phyloP scores from a whole-genome alignment of 2,113 vertebrate species.

The Amazona vittata region DNA sequence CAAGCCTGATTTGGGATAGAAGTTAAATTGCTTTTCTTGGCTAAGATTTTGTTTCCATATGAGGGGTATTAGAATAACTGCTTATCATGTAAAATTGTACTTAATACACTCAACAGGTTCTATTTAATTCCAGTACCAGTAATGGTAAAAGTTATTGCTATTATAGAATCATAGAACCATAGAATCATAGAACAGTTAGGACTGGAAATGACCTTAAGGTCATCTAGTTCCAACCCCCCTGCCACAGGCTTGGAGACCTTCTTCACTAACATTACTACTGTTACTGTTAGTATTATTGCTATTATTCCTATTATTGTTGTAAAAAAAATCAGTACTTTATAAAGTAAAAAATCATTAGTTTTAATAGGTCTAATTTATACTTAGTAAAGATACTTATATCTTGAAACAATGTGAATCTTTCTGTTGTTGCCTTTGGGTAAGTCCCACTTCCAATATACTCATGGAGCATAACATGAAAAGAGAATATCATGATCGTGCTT shows the following conservation, averaged over 20 bases:
- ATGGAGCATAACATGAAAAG: conserved; percentile 12
- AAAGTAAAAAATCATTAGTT: not conserved
- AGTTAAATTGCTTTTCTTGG: conserved; percentile 55
- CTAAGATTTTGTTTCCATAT: conserved; percentile 51
- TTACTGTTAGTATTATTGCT: not conserved
- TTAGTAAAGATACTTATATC: not conserved
- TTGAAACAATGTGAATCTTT: not conserved
- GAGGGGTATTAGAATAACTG: conserved; percentile 48
- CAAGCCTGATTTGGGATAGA: not conserved
- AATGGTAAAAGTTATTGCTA: not conserved
- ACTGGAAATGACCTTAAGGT: no score
- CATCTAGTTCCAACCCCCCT: no score
- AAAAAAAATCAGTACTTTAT: not conserved
- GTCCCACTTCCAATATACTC: not conserved
- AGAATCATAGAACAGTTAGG: no score
- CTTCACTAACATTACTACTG: not conserved
- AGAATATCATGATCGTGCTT: not conserved
- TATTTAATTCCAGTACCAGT: conserved; percentile 41
- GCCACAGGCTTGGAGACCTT: no score
- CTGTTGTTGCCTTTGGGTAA: not conserved
- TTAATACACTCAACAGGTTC: conserved; percentile 42
- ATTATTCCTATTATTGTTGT: not conserved
- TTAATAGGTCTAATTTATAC: not conserved
- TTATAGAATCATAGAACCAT: no score
- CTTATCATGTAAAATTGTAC: conserved; percentile 56